phyloP scores from a whole-genome alignment of 2,113 vertebrate genomes.

The Spea bombifrons region DNA sequence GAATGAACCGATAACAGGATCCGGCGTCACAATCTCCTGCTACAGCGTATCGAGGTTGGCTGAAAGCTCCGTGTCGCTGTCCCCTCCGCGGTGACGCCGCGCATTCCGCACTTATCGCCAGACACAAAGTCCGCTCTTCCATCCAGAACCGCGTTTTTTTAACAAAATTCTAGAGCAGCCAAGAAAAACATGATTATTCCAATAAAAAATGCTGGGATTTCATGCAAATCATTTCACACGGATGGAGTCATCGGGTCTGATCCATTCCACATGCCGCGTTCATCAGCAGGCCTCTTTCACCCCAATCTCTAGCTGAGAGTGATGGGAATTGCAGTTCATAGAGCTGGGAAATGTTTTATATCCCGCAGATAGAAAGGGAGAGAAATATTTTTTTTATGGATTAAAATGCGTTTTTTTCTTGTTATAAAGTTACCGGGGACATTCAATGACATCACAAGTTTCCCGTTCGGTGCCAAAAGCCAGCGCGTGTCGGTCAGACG shows the following conservation, averaged over 20 bases:
- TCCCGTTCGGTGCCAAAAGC: background rate
- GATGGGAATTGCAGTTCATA: background rate
- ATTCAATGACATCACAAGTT: background rate
- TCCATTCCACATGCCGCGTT: background rate
- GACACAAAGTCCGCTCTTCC: conserved; percentile 6
- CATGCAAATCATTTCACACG: background rate
- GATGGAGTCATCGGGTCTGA: background rate
- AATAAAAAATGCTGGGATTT: conserved; percentile 6
- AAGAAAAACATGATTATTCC: conserved; percentile 3
- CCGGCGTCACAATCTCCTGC: background rate
- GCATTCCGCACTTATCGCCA: conserved; percentile 14
- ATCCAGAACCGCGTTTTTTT: background rate
- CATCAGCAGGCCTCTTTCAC: background rate
- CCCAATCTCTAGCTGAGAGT: background rate
- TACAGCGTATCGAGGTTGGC: background rate
- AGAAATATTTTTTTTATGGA: too few species aligned
- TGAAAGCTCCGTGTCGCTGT: background rate
- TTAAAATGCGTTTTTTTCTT: too few species aligned
- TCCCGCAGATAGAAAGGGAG: background rate
- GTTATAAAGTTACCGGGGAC: too few species aligned
- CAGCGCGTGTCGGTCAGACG: background rate
- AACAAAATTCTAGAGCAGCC: background rate
- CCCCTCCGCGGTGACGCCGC: background rate
- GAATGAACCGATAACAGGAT: background rate
- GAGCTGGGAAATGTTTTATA: background rate